phyloP scores from a whole-genome alignment of 2,888 invertebrate species.

The Diarsia brunnea region DNA sequence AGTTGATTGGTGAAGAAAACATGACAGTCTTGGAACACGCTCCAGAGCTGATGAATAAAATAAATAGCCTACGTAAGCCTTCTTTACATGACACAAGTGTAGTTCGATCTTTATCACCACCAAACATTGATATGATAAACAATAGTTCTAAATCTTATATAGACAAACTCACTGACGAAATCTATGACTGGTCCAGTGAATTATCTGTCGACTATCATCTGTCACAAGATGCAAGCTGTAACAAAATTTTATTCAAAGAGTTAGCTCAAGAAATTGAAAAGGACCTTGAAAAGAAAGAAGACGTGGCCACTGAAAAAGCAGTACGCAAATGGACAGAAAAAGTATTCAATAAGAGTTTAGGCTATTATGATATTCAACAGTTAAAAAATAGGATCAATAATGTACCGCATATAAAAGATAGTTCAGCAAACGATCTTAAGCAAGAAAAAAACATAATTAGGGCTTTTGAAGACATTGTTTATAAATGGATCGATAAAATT shows the following conservation, averaged over 20 bases:
- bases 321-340: conserved; percentile 42
- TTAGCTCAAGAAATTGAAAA: conserved; percentile 49
- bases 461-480: conserved; percentile 52
- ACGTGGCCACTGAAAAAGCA: conserved; percentile 15
- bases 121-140: neutral
- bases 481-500: conserved; percentile 56
- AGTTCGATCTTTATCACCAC: neutral
- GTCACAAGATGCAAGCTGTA: conserved; percentile 20
- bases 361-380: conserved; percentile 6
- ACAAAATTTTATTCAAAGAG: conserved; percentile 36
- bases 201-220: conserved; percentile 29
- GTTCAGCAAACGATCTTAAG: conserved; percentile 14
- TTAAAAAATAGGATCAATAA: conserved; percentile 48
- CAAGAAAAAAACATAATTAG: conserved; percentile 41
- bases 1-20: conserved; percentile 73
- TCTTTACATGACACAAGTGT: neutral
- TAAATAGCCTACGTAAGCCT: conserved; percentile 74
- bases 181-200: conserved; percentile 53
- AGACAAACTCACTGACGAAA: conserved; percentile 27
- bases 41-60: conserved; percentile 74
- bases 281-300: conserved; percentile 6
- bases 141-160: conserved; percentile 11
- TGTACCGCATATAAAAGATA: conserved; percentile 2
- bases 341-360: conserved; percentile 45
- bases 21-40: conserved; percentile 71